Percentiles rank a stretch among this genome's conserved stretches.
Conservation (phyloP, 2,113 vertebrate species). For the Dendrocopos noguchii region DNA sequence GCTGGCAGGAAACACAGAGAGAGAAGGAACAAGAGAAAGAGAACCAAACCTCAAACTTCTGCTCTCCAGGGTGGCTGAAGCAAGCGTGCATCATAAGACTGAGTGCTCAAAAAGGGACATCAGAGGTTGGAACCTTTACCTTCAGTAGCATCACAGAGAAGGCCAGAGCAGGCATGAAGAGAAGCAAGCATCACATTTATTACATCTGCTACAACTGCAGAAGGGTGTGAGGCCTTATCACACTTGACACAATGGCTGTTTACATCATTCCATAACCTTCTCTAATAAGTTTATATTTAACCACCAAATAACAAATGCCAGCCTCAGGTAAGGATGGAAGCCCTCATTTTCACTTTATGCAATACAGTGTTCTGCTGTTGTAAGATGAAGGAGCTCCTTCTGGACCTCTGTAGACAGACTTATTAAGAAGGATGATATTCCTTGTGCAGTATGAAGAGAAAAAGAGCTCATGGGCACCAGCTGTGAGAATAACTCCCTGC, state of each 20-base stretch:
- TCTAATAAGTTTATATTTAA: not conserved
- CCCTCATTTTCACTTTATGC: not conserved
- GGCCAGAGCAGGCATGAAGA: not conserved
- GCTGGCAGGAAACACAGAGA: not conserved
- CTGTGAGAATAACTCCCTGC: not conserved
- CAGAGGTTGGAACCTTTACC: not conserved
- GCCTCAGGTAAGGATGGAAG: not conserved
- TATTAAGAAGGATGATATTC: not conserved
- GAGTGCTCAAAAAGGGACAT: not conserved
- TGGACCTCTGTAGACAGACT: not conserved
- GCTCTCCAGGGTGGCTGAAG: not conserved
- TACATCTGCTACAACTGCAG: not conserved
- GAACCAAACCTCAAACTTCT: not conserved
- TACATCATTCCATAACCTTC: not conserved
- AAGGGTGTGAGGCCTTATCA: not conserved
- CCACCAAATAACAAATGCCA: not conserved
- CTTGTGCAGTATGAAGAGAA: not conserved
- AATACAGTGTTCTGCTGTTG: not conserved
- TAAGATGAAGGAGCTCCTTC: not conserved
- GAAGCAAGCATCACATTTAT: not conserved
- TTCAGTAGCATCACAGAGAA: not conserved
- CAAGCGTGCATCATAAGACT: not conserved
- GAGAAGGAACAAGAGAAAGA: not conserved
- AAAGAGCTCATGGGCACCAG: not conserved
- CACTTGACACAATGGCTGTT: not conserved